Percentiles rank a stretch among this genome's conserved stretches.
Evolutionary conservation across 2,797 vertebrate genomes (phyloP).

Genomic region (Macroramphosus scolopax): DNA sequence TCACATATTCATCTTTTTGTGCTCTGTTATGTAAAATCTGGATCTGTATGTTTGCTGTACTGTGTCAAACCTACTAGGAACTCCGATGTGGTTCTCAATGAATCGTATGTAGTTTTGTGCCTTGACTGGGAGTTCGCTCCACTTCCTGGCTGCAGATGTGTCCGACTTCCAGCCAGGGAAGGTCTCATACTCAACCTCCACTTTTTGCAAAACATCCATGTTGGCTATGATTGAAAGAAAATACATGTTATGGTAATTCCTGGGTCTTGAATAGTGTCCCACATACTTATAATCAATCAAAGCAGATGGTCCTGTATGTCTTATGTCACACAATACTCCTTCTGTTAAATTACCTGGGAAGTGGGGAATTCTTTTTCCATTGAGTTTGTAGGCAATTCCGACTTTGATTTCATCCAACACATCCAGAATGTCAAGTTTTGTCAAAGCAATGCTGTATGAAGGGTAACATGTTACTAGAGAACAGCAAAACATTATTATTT

Average conservation of each 20-base stretch:
- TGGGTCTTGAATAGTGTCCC: neutral
- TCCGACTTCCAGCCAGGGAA: constrained; percentile 96
- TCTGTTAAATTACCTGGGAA: constrained; percentile 86
- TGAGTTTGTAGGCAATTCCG: constrained; percentile 91
- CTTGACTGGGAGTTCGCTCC: constrained; percentile 93
- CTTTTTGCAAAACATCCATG: constrained; percentile 94
- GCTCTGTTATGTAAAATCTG: too few species aligned
- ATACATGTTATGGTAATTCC: neutral
- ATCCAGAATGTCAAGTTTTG: constrained; percentile 97
- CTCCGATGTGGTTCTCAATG: constrained; percentile 96
- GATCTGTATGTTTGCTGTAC: neutral
- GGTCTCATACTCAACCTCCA: constrained; percentile 95
- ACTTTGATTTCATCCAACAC: constrained; percentile 95
- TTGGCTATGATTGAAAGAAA: constrained; percentile 80
- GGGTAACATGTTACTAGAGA: neutral
- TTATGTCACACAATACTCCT: neutral
- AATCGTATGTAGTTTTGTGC: constrained; percentile 97
- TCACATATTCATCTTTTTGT: too few species aligned
- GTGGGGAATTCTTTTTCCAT: constrained; percentile 93
- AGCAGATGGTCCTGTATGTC: neutral
- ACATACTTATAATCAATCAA: neutral
- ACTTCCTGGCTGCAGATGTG: constrained; percentile 91
- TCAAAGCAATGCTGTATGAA: constrained; percentile 88
- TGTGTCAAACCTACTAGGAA: constrained; percentile 83
- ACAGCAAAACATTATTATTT: too few species aligned